Evolutionary conservation across 1,140 invertebrate genomes (phyloP).

Genomic region (Bombus turneri): DNA sequence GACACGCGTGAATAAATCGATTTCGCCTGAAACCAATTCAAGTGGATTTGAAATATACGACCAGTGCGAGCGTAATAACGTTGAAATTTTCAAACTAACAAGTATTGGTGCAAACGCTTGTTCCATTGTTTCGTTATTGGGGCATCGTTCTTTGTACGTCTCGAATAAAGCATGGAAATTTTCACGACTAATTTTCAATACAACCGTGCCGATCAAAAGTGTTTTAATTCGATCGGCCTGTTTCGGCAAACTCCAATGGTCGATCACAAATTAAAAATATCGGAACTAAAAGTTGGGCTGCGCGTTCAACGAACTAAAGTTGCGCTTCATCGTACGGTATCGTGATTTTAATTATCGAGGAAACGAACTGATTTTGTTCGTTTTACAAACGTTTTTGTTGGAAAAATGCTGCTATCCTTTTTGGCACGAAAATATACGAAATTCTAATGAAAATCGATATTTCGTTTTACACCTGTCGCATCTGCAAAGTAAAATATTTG

Average conservation of each 20-base stretch:
- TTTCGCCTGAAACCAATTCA: not conserved
- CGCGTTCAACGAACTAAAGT: not conserved
- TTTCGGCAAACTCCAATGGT: not conserved
- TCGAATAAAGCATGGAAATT: not conserved
- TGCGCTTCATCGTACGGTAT: not conserved
- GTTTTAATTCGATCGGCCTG: not conserved
- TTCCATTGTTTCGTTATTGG: not conserved
- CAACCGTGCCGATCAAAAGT: not conserved
- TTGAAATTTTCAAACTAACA: not conserved
- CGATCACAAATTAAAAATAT: not conserved
- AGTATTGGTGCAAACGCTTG: not conserved
- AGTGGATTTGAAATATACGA: not conserved
- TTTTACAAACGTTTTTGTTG: not conserved
- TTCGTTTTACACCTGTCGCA: too few relatives aligned
- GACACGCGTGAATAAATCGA: not conserved
- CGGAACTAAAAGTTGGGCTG: not conserved
- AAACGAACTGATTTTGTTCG: not conserved
- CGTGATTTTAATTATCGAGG: not conserved
- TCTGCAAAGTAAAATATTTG: not conserved
- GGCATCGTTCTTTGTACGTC: not conserved
- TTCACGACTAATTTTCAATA: not conserved
- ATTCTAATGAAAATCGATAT: too few relatives aligned
- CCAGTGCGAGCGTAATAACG: not conserved
- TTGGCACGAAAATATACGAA: too few relatives aligned
- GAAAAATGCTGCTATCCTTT: too few relatives aligned